These are phyloP conservation scores for Uropetala carovei DNA, from an alignment of 2,888 invertebrate species.

Conservation along the genomic window DNA sequence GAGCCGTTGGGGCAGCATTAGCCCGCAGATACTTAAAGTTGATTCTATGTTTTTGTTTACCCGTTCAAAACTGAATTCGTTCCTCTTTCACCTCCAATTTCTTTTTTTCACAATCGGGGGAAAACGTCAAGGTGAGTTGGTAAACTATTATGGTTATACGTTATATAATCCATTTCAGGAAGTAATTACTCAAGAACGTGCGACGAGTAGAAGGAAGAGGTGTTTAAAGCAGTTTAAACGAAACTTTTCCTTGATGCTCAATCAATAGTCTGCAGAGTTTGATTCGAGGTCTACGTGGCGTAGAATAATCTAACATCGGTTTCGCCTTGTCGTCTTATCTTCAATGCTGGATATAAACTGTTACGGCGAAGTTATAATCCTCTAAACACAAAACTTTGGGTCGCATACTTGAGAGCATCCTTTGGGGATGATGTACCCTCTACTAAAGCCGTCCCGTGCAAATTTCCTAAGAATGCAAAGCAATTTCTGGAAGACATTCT, in stretches of 20 bases:
- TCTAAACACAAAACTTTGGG: neutral
- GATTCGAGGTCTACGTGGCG: neutral
- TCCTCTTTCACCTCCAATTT: too few relatives aligned
- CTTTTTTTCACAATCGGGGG: too few relatives aligned
- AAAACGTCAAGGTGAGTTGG: too few relatives aligned
- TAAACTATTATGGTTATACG: too few relatives aligned
- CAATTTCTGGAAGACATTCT: neutral
- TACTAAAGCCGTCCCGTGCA: neutral
- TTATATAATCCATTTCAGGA: neutral
- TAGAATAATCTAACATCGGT: neutral
- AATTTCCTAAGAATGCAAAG: slow-evolving; percentile 22
- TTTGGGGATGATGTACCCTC: neutral
- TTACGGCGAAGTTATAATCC: slow-evolving; percentile 11
- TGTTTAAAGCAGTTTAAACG: neutral
- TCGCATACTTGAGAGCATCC: neutral
- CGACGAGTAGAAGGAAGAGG: neutral
- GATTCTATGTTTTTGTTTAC: too few relatives aligned
- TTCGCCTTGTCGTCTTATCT: neutral
- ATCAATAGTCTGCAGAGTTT: neutral
- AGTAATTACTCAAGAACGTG: neutral
- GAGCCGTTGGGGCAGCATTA: neutral
- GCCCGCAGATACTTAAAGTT: neutral
- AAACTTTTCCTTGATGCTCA: slow-evolving; percentile 1
- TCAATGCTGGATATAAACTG: slow-evolving; percentile 16
- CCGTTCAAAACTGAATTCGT: too few relatives aligned